These are phyloP conservation scores for Tachystola acroxantha DNA, from an alignment of 2,888 invertebrate genomes.

Conservation along the genomic window DNA sequence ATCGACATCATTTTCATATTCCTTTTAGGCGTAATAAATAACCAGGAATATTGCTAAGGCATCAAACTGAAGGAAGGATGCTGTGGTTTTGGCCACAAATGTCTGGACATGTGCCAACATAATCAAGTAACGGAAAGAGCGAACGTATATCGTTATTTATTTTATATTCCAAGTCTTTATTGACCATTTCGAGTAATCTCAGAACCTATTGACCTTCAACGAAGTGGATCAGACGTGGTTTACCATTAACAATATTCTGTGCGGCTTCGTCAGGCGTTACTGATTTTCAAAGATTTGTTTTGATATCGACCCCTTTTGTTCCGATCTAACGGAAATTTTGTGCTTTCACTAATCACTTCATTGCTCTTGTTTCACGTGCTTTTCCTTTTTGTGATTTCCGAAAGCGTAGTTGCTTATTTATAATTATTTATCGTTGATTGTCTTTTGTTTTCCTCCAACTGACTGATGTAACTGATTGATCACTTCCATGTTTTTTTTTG, in stretches of 20 bases:
- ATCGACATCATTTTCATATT: slow-evolving; percentile 23
- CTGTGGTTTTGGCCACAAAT: slow-evolving; percentile 35
- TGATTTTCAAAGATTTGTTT: slow-evolving; percentile 9
- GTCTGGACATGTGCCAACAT: slow-evolving; percentile 62
- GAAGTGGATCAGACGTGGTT: slow-evolving; percentile 24
- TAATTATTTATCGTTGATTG: neutral
- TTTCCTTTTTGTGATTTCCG: neutral
- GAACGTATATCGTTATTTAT: slow-evolving; percentile 47
- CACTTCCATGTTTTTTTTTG: neutral
- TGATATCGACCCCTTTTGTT: no score
- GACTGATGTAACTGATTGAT: neutral
- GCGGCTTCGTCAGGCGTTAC: slow-evolving; percentile 3
- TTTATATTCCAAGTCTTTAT: slow-evolving; percentile 46
- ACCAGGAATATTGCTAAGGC: slow-evolving; percentile 34
- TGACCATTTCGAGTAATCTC: slow-evolving; percentile 38
- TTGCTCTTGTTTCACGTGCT: slow-evolving; percentile 5
- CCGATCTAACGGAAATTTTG: no score
- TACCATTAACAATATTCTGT: neutral
- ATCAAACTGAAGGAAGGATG: slow-evolving; percentile 37
- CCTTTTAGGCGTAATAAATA: slow-evolving; percentile 27
- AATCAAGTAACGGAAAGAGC: slow-evolving; percentile 53
- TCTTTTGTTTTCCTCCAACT: neutral
- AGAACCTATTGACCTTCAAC: slow-evolving; percentile 48
- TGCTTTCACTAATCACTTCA: no score
- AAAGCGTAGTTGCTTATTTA: neutral